These are phyloP conservation scores for Diadegma fenestrale DNA, from an alignment of 2,888 invertebrate genomes.

Conservation along the genomic window DNA sequence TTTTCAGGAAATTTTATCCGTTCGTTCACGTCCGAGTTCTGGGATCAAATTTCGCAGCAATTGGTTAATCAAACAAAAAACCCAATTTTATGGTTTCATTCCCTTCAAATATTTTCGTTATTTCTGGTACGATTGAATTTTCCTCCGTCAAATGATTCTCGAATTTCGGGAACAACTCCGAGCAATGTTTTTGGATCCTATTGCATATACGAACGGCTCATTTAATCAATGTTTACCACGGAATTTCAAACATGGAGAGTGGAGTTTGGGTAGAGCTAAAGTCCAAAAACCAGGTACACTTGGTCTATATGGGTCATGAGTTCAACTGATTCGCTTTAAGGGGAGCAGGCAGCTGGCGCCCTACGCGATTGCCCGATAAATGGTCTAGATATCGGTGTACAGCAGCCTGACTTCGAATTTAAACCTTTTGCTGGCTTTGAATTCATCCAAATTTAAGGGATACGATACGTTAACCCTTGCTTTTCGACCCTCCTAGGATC, in stretches of 20 bases:
- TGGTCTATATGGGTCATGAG: conserved; percentile 50
- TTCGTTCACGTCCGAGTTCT: not conserved
- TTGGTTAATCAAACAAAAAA: not conserved
- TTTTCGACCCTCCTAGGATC: not conserved
- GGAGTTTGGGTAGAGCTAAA: not conserved
- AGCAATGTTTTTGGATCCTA: not conserved
- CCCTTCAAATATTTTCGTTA: not conserved
- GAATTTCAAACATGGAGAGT: not conserved
- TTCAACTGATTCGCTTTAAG: conserved; percentile 72
- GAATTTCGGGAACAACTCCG: not conserved
- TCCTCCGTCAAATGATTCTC: not conserved
- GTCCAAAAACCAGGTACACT: conserved; percentile 29
- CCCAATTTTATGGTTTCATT: not conserved
- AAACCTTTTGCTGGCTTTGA: conserved; percentile 8
- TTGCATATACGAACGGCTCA: no score
- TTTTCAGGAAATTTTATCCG: not conserved
- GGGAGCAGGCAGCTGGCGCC: conserved; percentile 68
- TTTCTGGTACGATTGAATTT: not conserved
- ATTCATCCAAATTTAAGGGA: conserved; percentile 20
- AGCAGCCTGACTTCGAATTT: conserved; percentile 2
- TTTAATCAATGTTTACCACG: not conserved
- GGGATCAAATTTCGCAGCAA: not conserved
- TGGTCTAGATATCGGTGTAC: conserved; percentile 74
- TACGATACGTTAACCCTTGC: not conserved
- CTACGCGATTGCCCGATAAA: conserved; percentile 71